Conservation (phyloP, 2,888 invertebrate species). For the Creontiades dilutus region DNA sequence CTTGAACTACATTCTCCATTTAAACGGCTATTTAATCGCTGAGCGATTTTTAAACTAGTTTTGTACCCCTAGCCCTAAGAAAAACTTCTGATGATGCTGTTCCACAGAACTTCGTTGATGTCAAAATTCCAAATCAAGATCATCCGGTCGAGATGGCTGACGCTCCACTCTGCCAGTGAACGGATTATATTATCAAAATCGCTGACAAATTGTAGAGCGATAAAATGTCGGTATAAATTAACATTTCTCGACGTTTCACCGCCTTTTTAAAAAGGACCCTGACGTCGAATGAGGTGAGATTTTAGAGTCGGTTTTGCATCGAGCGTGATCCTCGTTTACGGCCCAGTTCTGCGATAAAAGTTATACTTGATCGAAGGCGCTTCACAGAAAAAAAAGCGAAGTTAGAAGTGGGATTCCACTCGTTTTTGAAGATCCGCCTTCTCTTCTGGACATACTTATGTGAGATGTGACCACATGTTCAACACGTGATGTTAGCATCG, state of each 20-base stretch:
- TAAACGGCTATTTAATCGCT: too few relatives aligned
- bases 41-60: too few relatives aligned
- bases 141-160: background rate
- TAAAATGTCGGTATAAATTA: conserved; percentile 49
- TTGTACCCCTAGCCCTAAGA: too few relatives aligned
- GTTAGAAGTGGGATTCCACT: background rate
- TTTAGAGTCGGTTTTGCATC: background rate
- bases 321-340: background rate
- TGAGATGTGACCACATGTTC: too few relatives aligned
- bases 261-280: background rate
- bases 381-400: background rate
- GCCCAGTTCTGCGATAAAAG: background rate
- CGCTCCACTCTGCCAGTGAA: background rate
- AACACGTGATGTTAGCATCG: too few relatives aligned
- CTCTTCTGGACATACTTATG: too few relatives aligned
- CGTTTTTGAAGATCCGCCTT: background rate
- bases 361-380: background rate
- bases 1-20: too few relatives aligned
- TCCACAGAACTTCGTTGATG: background rate
- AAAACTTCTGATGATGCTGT: too few relatives aligned
- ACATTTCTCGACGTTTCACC: conserved; percentile 46
- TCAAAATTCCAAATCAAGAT: background rate
- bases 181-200: conserved; percentile 33
- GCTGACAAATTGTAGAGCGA: conserved; percentile 36
- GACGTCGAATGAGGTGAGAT: conserved; percentile 35